These are phyloP conservation scores for Pristionchus japonicus DNA, from an alignment of 2,888 invertebrate species.

Conservation along the genomic window DNA sequence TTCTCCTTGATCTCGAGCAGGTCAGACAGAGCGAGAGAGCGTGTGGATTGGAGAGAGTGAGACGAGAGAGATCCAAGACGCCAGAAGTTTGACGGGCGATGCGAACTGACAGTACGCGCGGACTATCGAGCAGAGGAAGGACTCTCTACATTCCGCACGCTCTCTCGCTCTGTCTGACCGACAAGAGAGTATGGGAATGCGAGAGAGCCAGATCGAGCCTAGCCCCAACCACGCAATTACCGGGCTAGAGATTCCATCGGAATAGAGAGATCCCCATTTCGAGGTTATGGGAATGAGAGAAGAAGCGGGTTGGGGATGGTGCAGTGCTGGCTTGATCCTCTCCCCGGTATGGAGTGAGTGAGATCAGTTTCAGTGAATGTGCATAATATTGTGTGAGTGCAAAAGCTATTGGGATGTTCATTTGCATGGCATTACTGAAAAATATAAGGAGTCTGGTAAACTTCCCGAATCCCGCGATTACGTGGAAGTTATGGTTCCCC, in stretches of 20 bases:
- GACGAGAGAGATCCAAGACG: neutral
- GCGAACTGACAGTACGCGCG: conserved; percentile 26
- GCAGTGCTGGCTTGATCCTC: neutral
- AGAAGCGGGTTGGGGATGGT: neutral
- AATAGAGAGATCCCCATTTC: neutral
- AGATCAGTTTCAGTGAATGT: neutral
- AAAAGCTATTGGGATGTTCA: neutral
- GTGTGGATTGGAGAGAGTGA: neutral
- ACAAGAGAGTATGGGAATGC: no score
- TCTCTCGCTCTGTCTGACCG: no score
- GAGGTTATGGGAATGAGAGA: neutral
- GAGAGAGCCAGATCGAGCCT: no score
- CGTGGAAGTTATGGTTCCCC: neutral
- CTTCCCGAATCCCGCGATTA: neutral
- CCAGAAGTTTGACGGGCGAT: conserved; percentile 30
- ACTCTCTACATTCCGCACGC: no score
- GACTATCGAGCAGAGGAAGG: no score
- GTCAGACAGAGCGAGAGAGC: neutral
- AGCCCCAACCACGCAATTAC: conserved; percentile 27
- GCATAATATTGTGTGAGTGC: neutral
- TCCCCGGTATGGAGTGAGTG: neutral
- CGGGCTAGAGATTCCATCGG: conserved; percentile 13
- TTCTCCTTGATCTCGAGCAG: neutral
- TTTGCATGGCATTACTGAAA: neutral
- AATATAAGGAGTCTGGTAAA: neutral